Conservation (phyloP, 2,888 invertebrate species). For the Noctua fimbriata region DNA sequence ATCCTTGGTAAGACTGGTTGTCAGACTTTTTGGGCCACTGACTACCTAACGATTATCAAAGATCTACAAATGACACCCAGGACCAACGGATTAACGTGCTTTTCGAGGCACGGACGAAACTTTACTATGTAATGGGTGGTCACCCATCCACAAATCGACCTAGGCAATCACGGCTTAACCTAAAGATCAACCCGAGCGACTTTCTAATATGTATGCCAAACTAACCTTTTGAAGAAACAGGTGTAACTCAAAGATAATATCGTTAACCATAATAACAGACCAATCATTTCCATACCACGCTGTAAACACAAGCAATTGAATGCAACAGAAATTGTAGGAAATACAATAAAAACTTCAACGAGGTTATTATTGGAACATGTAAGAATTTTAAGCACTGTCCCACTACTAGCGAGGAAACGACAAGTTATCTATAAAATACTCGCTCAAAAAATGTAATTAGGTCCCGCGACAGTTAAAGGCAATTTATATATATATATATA, state of each 20-base stretch:
- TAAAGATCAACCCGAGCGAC: too few relatives aligned
- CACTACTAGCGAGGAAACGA: not conserved
- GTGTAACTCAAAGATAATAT: constrained; percentile 16
- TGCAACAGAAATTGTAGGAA: constrained; percentile 46
- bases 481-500: too few relatives aligned
- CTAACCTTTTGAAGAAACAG: not conserved
- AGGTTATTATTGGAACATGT: constrained; percentile 50
- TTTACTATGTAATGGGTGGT: too few relatives aligned
- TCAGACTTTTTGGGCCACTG: too few relatives aligned
- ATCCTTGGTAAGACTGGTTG: too few relatives aligned
- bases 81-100: too few relatives aligned
- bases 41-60: too few relatives aligned
- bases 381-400: constrained; percentile 13
- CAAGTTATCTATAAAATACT: not conserved
- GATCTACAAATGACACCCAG: too few relatives aligned
- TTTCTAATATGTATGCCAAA: not conserved
- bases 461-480: not conserved
- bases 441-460: not conserved
- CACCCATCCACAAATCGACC: too few relatives aligned
- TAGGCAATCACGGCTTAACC: too few relatives aligned
- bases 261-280: constrained; percentile 15
- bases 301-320: constrained; percentile 40
- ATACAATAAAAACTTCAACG: constrained; percentile 54
- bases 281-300: constrained; percentile 33
- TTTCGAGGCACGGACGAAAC: too few relatives aligned